Base-by-base conservation (phyloP, 2,113 vertebrate species). In the Mesoclemmys tuberculata region DNA sequence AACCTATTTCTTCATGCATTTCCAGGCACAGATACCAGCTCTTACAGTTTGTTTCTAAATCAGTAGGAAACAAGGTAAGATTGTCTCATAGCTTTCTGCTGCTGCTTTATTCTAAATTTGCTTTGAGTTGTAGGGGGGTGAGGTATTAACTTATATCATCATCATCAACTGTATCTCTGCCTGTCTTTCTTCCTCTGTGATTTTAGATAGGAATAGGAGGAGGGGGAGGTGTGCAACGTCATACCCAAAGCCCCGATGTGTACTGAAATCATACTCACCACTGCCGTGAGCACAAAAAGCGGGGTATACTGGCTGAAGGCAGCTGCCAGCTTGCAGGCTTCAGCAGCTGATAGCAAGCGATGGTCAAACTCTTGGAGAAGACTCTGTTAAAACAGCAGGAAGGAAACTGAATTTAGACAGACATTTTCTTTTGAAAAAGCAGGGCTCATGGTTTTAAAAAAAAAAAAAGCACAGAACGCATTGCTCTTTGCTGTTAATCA, bases 291-390 rank as follows among this genome's bases (percentile, higher is more conserved):
- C 87, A 99, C 99, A 31, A 99, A 99, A 18, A 99, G 98, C 0
- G 99, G 98, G 0, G 99, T 98, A 91, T 99, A 99, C 89, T 99
- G 99, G 94, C 99, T 99, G 97, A 99, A 99, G 41, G 98, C 98
- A 8, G 99, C 98, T 0, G 99, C 99, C 91, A 99, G 97, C 91
- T 99, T 99, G 93, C 99, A 99, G 77, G 99, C 99, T 93, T 99
- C 98, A 0, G 99, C 99, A 2, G 99, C 99, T 0, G 98, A 98
- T 11, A 99, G 96, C 64, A 99, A 98, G 55, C 98, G 99, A 90
- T 99, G 99, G 52, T 93, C 95, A 55, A 61, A 96, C 16, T 99
- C 98, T 80, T 82, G 97, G 7, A 99, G 98, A 89, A 99, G 96
- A 74, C 94, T 96, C 98, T 99, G 96, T 46, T 4, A 51, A 88